phyloP scores from a whole-genome alignment of 2,797 vertebrate genomes.

The Urophycis tenuis region DNA sequence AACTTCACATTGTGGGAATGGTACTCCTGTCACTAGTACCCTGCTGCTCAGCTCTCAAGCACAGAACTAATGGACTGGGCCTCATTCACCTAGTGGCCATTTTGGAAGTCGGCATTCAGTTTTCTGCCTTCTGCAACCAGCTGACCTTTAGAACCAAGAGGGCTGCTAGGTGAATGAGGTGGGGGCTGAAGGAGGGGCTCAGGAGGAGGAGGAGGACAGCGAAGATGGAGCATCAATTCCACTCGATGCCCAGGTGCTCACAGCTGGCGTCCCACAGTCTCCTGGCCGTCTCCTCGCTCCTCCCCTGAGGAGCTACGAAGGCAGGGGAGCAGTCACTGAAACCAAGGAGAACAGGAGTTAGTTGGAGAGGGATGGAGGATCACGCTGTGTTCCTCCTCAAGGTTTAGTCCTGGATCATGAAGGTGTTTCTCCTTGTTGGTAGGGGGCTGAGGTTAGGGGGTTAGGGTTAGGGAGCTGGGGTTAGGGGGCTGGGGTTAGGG shows the following conservation, averaged over 20 bases:
- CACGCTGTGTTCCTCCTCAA: background rate
- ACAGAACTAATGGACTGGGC: background rate
- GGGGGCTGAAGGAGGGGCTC: background rate
- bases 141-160: constrained; percentile 10
- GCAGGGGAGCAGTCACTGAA: constrained; percentile 83
- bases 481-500: too few relatives aligned
- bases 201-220: constrained; percentile 2
- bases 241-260: constrained; percentile 81
- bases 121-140: background rate
- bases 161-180: constrained; percentile 17
- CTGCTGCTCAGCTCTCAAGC: constrained; percentile 37
- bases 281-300: constrained; percentile 77
- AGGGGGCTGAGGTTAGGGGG: background rate
- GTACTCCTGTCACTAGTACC: constrained; percentile 46
- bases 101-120: background rate
- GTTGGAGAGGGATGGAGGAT: background rate
- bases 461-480: too few relatives aligned
- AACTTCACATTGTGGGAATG: constrained; percentile 48
- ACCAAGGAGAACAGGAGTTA: background rate
- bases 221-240: constrained; percentile 68
- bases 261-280: constrained; percentile 86
- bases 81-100: background rate
- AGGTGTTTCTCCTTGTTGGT: background rate
- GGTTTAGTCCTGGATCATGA: background rate
- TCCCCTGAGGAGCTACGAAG: constrained; percentile 78